Percentiles rank a stretch among this genome's conserved stretches.
These are phyloP conservation scores for Metopolophium dirhodum DNA, from an alignment of 1,140 invertebrate genomes.

Conservation along the genomic window DNA sequence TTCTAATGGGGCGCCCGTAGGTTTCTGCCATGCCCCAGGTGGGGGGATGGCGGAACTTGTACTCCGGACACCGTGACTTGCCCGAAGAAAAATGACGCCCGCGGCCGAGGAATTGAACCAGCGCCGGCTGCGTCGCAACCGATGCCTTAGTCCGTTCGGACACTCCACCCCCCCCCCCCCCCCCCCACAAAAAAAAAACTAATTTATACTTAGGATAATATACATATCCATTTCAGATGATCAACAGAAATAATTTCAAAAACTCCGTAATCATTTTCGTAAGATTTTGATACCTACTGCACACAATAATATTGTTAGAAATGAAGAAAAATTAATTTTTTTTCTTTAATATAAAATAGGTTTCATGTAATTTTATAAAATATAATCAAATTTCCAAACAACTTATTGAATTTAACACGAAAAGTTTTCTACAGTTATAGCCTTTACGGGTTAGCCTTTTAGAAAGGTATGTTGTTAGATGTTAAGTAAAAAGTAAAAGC, in stretches of 20 bases:
- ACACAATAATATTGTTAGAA: background rate
- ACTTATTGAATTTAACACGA: background rate
- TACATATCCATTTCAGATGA: background rate
- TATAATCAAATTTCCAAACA: background rate
- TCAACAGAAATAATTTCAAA: background rate
- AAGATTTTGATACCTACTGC: background rate
- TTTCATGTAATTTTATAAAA: background rate
- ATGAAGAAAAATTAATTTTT: background rate
- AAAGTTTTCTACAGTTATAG: background rate
- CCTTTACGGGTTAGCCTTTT: background rate
- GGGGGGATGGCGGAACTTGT: too few species aligned
- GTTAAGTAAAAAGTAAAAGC: background rate
- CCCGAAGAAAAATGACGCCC: too few species aligned
- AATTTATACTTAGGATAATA: background rate
- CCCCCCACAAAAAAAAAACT: too few species aligned
- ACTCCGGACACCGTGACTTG: too few species aligned
- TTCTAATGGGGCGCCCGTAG: too few species aligned
- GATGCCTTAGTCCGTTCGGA: too few species aligned
- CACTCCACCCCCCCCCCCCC: too few species aligned
- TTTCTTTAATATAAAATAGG: background rate
- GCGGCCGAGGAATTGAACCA: too few species aligned
- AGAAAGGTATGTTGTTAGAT: background rate
- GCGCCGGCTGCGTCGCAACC: too few species aligned
- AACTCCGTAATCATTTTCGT: background rate
- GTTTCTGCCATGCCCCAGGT: too few species aligned